Evolutionary conservation across 2,888 invertebrate species (phyloP).

Genomic region (Drosophila quinaria): DNA sequence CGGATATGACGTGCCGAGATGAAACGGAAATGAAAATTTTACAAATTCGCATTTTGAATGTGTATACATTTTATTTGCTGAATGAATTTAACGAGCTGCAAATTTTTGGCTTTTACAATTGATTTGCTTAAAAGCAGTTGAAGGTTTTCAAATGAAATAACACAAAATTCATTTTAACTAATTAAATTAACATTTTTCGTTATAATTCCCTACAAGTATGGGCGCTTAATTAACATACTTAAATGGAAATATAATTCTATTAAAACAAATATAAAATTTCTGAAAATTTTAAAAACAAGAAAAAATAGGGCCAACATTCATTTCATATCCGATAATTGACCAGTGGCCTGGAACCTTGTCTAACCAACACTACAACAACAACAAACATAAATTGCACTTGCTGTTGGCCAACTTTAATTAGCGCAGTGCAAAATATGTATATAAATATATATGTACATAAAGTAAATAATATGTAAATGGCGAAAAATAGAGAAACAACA

Average conservation of each 20-base stretch:
- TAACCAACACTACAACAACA: conserved; percentile 4
- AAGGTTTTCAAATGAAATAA: conserved; percentile 1
- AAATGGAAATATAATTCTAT: not conserved
- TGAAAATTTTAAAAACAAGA: not conserved
- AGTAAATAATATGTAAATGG: conserved; percentile 34
- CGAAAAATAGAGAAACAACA: conserved; percentile 30
- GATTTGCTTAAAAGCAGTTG: conserved; percentile 1
- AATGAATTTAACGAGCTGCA: conserved; percentile 21
- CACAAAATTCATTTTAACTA: not conserved
- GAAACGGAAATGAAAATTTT: conserved; percentile 52
- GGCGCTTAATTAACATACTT: not conserved
- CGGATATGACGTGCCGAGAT: conserved; percentile 12
- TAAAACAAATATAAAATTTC: conserved; percentile 2
- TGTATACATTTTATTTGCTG: conserved; percentile 24
- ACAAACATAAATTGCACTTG: conserved; percentile 38
- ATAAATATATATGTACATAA: not conserved
- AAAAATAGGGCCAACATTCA: conserved; percentile 4
- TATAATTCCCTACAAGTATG: not conserved
- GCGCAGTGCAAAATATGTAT: conserved; percentile 19
- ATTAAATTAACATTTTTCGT: not conserved
- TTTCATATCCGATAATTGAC: conserved; percentile 8
- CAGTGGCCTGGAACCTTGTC: conserved; percentile 19
- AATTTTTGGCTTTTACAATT: conserved; percentile 21
- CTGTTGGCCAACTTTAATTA: conserved; percentile 50
- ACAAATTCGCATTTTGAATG: conserved; percentile 14